Evolutionary conservation across 2,888 invertebrate genomes (phyloP), one percentile per base, ranked within the genome.

Genomic region (Netelia inedita): DNA sequence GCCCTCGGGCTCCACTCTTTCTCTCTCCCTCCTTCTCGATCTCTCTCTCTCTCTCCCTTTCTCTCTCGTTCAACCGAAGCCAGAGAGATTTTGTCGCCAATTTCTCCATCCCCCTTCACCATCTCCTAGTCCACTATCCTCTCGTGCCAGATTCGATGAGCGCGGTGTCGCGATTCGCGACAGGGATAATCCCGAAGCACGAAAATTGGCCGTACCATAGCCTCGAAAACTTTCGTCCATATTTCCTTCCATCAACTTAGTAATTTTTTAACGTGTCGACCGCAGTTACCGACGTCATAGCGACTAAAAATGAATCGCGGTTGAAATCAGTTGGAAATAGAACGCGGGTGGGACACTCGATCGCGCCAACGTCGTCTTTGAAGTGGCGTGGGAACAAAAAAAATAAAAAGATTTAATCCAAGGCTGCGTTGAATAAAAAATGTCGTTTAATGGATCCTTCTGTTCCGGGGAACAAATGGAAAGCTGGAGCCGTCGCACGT

Each of bases 1-100:
- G 86, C 87, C 87, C 88, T 81, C 87, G 87, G 87, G 88, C 82
- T 76, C 61, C 28, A 5, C 63, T 63, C 41, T 16, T n/a, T 63
- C 41, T 63, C 75, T 72, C 71, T 53, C 75, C 61, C 71, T 55
- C 59, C 59, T 41, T 78, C 80, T 73, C 74, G 78, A 79, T 69
- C 76, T 85, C 80, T 65, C 68, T 87, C 88, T 71, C 71, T 43
- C 75, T 68, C 66, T 57, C 66, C 46, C 41, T 78, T 73, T 73
- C 74, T 80, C 71, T 75, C 71, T 59, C 68, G 50, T 71, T 65
- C 65, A 68, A 50, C 50, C 74, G 50, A 74, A 75, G 43, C 76
- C 53, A 66, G 43, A 43, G 28, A 82, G 23, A 83, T 83, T 83
- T 80, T 80, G 74, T 69, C 69, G 65, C 50, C 69, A 63, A 69